phyloP scores from a whole-genome alignment of 2,797 vertebrate species.

The Lacerta viridis region DNA sequence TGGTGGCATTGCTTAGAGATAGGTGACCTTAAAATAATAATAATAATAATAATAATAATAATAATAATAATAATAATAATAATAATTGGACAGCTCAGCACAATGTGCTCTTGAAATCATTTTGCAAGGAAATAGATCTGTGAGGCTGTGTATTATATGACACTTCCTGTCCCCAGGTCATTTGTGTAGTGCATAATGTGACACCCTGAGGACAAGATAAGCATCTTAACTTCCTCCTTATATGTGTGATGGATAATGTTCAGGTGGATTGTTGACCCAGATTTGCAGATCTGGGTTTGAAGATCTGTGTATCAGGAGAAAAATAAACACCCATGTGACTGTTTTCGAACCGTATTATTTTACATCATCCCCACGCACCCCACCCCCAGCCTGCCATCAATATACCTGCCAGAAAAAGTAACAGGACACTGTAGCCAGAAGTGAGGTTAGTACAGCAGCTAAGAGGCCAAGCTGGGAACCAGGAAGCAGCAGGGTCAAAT shows the following conservation, averaged over 20 bases:
- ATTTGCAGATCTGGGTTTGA: not conserved
- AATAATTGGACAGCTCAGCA: not conserved
- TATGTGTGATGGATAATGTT: not conserved
- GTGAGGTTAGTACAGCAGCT: not conserved
- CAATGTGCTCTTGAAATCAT: not conserved
- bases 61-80: not conserved
- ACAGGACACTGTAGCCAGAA: not conserved
- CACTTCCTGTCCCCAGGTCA: not conserved
- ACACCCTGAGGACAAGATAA: not conserved
- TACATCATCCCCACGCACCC: not conserved
- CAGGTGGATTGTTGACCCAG: too few species aligned
- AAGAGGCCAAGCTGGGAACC: not conserved
- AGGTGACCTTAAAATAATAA: not conserved
- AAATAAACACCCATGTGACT: not conserved
- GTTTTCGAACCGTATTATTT: not conserved
- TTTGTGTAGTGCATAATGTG: not conserved
- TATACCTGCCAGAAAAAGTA: not conserved
- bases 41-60: too few species aligned
- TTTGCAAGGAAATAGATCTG: not conserved
- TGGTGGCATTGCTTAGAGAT: not conserved
- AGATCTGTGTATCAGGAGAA: not conserved
- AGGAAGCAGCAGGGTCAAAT: too few species aligned
- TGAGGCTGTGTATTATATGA: not conserved
- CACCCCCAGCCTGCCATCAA: not conserved
- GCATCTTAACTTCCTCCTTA: not conserved